Conservation (phyloP, 2,113 vertebrate species). For the Calidris pygmaea region DNA sequence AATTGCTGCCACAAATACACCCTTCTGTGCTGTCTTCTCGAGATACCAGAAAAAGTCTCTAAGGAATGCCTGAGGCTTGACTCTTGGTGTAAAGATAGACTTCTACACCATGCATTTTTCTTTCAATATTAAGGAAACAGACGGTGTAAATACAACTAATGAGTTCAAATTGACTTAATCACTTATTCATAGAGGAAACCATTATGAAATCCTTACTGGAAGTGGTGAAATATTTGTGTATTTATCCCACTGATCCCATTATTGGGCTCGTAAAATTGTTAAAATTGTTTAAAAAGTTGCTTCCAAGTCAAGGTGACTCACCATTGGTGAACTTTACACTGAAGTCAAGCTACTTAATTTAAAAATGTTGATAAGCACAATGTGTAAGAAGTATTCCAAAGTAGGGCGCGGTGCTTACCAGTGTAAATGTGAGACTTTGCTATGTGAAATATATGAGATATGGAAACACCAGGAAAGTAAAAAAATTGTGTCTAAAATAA, state of each 20-base stretch:
- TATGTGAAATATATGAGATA: not conserved
- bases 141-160: not conserved
- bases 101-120: not conserved
- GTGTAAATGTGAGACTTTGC: not conserved
- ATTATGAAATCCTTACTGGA: not conserved
- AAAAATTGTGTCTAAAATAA: not conserved
- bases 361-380: not conserved
- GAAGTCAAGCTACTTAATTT: not conserved
- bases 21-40: conserved; percentile 47
- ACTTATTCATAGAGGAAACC: not conserved
- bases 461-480: not conserved
- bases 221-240: not conserved
- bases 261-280: not conserved
- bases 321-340: not conserved
- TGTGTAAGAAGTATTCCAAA: not conserved
- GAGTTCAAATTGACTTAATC: conserved; percentile 32
- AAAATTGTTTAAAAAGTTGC: not conserved
- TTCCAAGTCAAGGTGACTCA: not conserved
- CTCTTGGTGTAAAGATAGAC: conserved; percentile 13
- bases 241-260: not conserved
- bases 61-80: conserved; percentile 50
- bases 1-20: conserved; percentile 44
- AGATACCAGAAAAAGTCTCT: conserved; percentile 53
- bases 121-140: conserved; percentile 7
- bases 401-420: not conserved